Base-by-base conservation (phyloP, 1,140 invertebrate species). In the Cyrtorhinus lividipennis region DNA sequence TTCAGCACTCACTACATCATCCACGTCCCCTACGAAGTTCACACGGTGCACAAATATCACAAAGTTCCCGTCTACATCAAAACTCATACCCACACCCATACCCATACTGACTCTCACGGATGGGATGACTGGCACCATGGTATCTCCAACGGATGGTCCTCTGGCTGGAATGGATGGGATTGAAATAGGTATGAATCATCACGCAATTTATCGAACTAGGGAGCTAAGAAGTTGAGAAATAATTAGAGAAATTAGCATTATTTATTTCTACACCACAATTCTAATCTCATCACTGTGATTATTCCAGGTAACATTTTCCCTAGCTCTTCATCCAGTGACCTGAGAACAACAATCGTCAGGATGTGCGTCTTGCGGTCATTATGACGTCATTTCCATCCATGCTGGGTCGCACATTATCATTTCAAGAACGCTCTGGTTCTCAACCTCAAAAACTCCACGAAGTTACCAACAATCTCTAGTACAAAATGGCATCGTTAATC, bases 31-130 rank as follows among this genome's bases (percentile, higher is more conserved):
- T 63, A 63, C 30, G 30, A 63, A 30, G 25, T 63, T 8, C 62
- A 63, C 27, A 63, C 62, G 1, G 56, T 63, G n/a, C 62, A 63
- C 23, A 63, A 63, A 25, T 63, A 63, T 25, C 62, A 63, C 56
- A 59, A 63, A 56, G 62, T 63, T 8, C 62, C 62, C n/a, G 62
- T 63, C 38, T 63, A 63, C 38, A 25, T 63, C 20, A 63, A 63
- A 25, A 56, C 46, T 38, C 62, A 63, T 25, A 59, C 56, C 0
- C 62, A 63, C 62, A 63, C 62, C 56, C 61, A 62, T 18, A 48
- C 44, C 23, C 45, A 62, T 25, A 26, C 56, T 24, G 62, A 59
- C n/a, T 22, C 18, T 23, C 56, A 63, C 44, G 25, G 38, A 18
- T 58, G 26, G 24, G 26, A 59, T 20, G 58, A 30, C 15, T 30